Conservation (phyloP, 2,797 vertebrate species). For the Apogon hyalosoma region DNA sequence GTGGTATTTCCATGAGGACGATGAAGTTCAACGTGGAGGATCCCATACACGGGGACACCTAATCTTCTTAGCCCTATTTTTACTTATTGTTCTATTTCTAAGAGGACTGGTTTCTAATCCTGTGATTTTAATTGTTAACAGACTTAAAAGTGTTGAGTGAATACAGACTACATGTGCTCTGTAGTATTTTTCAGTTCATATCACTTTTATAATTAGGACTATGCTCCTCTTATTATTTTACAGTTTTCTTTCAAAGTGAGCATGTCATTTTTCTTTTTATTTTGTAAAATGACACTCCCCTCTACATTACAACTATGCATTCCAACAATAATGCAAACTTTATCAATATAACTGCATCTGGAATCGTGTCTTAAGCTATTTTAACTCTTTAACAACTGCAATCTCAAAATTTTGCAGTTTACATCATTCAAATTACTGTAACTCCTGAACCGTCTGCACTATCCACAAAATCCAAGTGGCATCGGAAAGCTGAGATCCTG, state of each 20-base stretch:
- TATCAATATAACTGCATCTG: too few relatives aligned
- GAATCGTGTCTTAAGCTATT: too few relatives aligned
- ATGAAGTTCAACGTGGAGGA: neutral
- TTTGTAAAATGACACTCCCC: neutral
- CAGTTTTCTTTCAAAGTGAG: constrained; percentile 14
- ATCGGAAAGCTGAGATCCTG: too few relatives aligned
- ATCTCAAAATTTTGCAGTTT: too few relatives aligned
- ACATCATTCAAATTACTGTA: too few relatives aligned
- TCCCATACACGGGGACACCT: neutral
- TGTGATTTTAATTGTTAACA: neutral
- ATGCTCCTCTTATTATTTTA: neutral
- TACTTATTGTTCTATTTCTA: constrained; percentile 17
- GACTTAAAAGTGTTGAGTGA: constrained; percentile 28
- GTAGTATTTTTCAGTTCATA: constrained; percentile 18
- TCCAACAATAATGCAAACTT: too few relatives aligned
- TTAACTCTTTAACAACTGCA: too few relatives aligned
- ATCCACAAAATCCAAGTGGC: too few relatives aligned
- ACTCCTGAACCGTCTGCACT: too few relatives aligned
- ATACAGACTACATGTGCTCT: constrained; percentile 1
- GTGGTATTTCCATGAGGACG: neutral
- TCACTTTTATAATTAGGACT: constrained; percentile 18
- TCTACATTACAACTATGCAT: too few relatives aligned
- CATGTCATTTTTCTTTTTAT: constrained; percentile 9
- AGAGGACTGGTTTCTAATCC: neutral
- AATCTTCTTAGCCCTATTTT: neutral